phyloP scores from a whole-genome alignment of 2,797 vertebrate species.

The Lithobates sylvaticus region DNA sequence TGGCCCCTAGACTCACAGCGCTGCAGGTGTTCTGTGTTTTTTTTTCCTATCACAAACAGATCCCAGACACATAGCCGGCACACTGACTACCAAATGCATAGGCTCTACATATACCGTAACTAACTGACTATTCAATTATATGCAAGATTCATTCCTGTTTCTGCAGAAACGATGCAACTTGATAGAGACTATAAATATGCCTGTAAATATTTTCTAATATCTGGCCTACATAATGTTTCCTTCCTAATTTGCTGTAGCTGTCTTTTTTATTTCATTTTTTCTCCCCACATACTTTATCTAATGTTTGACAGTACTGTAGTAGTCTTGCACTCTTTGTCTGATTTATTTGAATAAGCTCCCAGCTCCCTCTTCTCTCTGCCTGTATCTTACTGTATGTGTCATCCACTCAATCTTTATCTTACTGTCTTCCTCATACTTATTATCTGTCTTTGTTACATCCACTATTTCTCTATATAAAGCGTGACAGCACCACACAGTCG shows the following conservation, averaged over 20 bases:
- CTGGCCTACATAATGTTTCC: slow-evolving; percentile 31
- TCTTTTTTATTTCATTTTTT: slow-evolving; percentile 38
- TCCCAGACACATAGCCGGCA: too few relatives aligned
- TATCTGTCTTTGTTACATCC: slow-evolving; percentile 51
- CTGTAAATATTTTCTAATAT: slow-evolving; percentile 49
- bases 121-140: background rate
- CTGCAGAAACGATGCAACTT: background rate
- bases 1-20: too few relatives aligned
- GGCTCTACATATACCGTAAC: background rate
- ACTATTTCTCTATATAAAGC: slow-evolving; percentile 54
- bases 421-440: slow-evolving; percentile 45
- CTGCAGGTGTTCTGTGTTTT: too few relatives aligned
- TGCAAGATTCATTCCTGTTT: slow-evolving; percentile 25
- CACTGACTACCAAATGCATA: background rate
- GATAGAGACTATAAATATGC: slow-evolving; percentile 22
- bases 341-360: slow-evolving; percentile 55
- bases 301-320: slow-evolving; percentile 48
- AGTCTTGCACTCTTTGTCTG: slow-evolving; percentile 34
- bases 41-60: too few relatives aligned
- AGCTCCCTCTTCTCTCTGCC: slow-evolving; percentile 36
- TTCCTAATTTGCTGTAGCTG: slow-evolving; percentile 31
- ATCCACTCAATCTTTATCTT: slow-evolving; percentile 61
- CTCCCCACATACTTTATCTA: slow-evolving; percentile 33
- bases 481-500: slow-evolving; percentile 49
- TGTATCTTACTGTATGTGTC: slow-evolving; percentile 54